Percentiles rank a stretch among this genome's conserved stretches.
These are phyloP conservation scores for Calosoma granatense DNA, from an alignment of 1,140 invertebrate species.

Conservation along the genomic window DNA sequence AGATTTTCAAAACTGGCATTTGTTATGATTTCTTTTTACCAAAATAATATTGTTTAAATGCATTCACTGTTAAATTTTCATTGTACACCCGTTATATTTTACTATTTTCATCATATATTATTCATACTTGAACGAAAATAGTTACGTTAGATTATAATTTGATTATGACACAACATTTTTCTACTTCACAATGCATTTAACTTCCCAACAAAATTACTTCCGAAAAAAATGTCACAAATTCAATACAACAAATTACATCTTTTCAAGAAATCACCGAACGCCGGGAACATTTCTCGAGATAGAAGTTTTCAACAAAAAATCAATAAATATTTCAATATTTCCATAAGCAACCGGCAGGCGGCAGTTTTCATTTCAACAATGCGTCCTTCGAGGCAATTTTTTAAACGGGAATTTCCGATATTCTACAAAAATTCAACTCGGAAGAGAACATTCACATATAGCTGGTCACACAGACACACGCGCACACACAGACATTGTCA, in stretches of 20 bases:
- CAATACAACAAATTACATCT: background rate
- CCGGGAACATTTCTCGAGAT: background rate
- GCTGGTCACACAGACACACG: too few relatives aligned
- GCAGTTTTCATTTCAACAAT: conserved; percentile 4
- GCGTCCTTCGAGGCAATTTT: conserved; percentile 3
- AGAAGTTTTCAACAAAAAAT: background rate
- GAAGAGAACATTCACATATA: too few relatives aligned
- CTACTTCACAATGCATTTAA: background rate
- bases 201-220: background rate
- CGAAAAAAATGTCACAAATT: background rate
- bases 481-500: too few relatives aligned
- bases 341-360: background rate
- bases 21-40: too few relatives aligned
- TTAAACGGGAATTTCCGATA: conserved; percentile 4
- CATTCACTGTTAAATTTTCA: too few relatives aligned
- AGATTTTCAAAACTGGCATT: too few relatives aligned
- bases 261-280: background rate
- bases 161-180: too few relatives aligned
- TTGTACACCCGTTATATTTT: too few relatives aligned
- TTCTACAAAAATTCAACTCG: background rate
- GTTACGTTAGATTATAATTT: too few relatives aligned
- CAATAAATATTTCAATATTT: background rate
- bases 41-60: too few relatives aligned
- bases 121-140: too few relatives aligned
- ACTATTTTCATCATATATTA: too few relatives aligned